Evolutionary conservation across 2,797 vertebrate species (phyloP).

Genomic region (Halcyon badia): DNA sequence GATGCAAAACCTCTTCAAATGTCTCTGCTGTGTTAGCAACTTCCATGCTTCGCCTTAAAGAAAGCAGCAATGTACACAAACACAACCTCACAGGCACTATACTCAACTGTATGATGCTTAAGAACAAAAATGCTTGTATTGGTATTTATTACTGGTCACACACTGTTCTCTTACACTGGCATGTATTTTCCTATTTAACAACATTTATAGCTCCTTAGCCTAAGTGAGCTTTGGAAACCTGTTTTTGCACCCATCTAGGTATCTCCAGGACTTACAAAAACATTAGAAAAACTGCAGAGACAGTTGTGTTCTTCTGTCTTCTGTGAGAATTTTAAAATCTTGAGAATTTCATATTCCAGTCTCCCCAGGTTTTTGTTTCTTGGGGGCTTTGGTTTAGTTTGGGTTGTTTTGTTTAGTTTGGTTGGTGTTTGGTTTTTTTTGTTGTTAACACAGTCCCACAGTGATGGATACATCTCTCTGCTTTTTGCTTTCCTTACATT

Average conservation of each 20-base stretch:
- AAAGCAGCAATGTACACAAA: neutral
- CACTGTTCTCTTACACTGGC: neutral
- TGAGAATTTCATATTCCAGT: neutral
- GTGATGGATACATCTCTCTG: neutral
- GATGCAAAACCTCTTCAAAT: constrained; percentile 88
- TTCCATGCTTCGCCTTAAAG: constrained; percentile 85
- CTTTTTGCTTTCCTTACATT: neutral
- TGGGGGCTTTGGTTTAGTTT: too few relatives aligned
- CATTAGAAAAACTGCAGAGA: neutral
- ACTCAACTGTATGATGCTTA: neutral
- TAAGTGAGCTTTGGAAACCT: neutral
- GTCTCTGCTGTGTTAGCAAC: constrained; percentile 86
- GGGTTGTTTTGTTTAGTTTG: neutral
- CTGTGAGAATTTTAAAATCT: neutral
- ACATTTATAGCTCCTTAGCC: neutral
- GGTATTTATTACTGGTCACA: neutral
- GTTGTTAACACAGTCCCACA: neutral
- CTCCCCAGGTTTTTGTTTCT: neutral
- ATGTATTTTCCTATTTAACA: neutral
- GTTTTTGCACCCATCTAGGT: accelerated
- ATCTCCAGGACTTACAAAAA: neutral
- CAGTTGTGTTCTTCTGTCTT: accelerated
- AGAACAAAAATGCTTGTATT: neutral
- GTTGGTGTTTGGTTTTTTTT: too few relatives aligned
- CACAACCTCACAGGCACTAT: neutral